Conservation (phyloP, 2,797 vertebrate species). For the Danio jaintianensis region DNA sequence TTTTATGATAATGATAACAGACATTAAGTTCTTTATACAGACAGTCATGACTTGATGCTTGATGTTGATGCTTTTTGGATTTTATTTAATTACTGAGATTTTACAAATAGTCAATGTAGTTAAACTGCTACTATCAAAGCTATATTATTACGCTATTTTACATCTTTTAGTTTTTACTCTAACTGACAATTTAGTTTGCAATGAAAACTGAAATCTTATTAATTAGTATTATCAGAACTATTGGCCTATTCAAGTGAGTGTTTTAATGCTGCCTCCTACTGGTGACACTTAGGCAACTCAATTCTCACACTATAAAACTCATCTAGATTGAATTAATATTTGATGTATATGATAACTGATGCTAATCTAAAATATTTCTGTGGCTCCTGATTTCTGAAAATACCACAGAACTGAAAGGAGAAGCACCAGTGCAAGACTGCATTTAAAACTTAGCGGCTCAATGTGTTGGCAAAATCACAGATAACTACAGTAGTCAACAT, state of each 20-base stretch:
- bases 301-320: background rate
- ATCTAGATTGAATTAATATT: background rate
- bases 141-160: background rate
- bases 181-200: background rate
- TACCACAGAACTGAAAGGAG: too few relatives aligned
- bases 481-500: too few relatives aligned
- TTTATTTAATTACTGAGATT: background rate
- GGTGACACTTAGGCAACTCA: slow-evolving; percentile 43
- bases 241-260: background rate
- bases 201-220: too few relatives aligned
- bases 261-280: slow-evolving; percentile 67
- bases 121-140: background rate
- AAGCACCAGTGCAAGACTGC: too few relatives aligned
- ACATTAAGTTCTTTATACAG: background rate
- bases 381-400: background rate
- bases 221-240: background rate
- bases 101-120: background rate
- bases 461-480: too few relatives aligned
- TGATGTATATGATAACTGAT: background rate
- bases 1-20: background rate
- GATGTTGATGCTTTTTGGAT: background rate
- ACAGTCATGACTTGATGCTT: background rate
- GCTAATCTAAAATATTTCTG: background rate
- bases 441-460: too few relatives aligned
- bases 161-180: background rate